Evolutionary conservation across 1,140 invertebrate genomes (phyloP), one percentile per base, ranked within the genome.

Genomic region (Goniozus legneri): DNA sequence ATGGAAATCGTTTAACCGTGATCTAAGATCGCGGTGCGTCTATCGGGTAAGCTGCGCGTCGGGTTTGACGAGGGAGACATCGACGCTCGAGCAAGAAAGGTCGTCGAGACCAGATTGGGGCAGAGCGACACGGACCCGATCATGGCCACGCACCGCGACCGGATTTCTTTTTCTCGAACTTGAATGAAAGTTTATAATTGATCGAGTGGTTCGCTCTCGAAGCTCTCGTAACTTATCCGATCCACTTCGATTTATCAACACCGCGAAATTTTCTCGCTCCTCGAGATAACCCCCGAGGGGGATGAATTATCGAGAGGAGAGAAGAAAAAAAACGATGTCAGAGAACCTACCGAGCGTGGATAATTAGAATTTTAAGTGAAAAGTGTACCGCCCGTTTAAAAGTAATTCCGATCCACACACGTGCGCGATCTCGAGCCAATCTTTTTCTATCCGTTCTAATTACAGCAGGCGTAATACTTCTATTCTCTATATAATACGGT

Each of bases 161-260:
- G 33, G 43, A 55, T 55, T 47, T 52, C 50, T 55, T 55, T 54
- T 52, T 43, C 50, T 39, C 27, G 35, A 21, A 44, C 44, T 30
- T 52, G 31, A 48, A 52, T 37, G 37, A 56, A 56, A 47, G 54
- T 38, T 16, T 27, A 44, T 43, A 46, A 40, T 55, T 38, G 52
- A 40, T 32, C 20, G 30, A n/a, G n/a, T n/a, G n/a, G n/a, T n/a
- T n/a, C n/a, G n/a, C n/a, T n/a, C n/a, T n/a, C n/a, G n/a, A n/a
- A n/a, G n/a, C n/a, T n/a, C n/a, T n/a, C n/a, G n/a, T n/a, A n/a
- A n/a, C n/a, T n/a, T n/a, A n/a, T n/a, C n/a, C n/a, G n/a, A n/a
- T n/a, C n/a, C n/a, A n/a, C n/a, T n/a, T n/a, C n/a, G n/a, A n/a
- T n/a, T n/a, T n/a, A n/a, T n/a, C n/a, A n/a, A n/a, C n/a, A n/a